Conservation (phyloP, 2,888 invertebrate genomes). For the Crepidodera aurea region DNA sequence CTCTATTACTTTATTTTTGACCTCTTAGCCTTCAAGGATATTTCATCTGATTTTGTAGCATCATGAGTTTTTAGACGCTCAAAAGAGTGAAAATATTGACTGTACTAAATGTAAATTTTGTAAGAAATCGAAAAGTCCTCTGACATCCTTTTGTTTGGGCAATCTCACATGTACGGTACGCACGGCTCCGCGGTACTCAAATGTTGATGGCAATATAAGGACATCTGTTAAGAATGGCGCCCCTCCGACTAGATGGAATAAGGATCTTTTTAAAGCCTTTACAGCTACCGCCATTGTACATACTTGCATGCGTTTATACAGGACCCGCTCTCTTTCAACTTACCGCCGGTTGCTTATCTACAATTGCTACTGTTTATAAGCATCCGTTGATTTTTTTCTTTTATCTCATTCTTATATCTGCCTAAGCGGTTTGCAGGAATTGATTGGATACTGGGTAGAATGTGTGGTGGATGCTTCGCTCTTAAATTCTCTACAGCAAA, state of each 20-base stretch:
- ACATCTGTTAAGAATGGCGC: slow-evolving; percentile 39
- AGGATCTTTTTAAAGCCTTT: slow-evolving; percentile 34
- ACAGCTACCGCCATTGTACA: slow-evolving; percentile 47
- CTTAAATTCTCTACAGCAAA: slow-evolving; percentile 12
- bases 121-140: slow-evolving; percentile 1
- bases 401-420: slow-evolving; percentile 40
- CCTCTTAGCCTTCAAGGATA: too few species aligned
- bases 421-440: slow-evolving; percentile 30
- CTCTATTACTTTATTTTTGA: too few species aligned
- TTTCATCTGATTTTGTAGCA: too few species aligned
- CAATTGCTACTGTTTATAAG: slow-evolving; percentile 57
- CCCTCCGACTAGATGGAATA: slow-evolving; percentile 30
- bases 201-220: slow-evolving; percentile 44
- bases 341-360: slow-evolving; percentile 55
- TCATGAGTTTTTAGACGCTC: too few species aligned
- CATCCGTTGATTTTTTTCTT: slow-evolving; percentile 46
- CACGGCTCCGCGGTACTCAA: slow-evolving; percentile 32
- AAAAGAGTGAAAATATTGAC: too few species aligned
- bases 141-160: slow-evolving; percentile 43
- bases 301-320: slow-evolving; percentile 52
- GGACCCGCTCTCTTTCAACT: slow-evolving; percentile 52
- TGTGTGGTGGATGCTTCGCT: slow-evolving; percentile 20
- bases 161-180: slow-evolving; percentile 36
- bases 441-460: slow-evolving; percentile 29
- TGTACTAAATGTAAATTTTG: too few species aligned